Base-by-base conservation (phyloP, 1,140 invertebrate species). In the Gonatopus flavifemur region DNA sequence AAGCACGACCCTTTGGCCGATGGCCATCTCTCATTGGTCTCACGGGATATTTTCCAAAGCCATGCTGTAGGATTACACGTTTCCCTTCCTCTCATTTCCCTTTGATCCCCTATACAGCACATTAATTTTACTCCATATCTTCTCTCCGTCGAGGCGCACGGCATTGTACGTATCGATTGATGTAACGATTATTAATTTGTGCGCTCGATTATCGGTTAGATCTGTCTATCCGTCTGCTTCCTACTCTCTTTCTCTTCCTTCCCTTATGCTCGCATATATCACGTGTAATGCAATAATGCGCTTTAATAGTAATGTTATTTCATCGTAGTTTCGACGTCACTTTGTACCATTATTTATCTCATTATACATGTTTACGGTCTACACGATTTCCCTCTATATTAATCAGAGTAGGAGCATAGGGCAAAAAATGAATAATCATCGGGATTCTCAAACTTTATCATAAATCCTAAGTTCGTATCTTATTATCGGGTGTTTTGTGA, bases 111-210 rank as follows among this genome's bases (percentile, higher is more conserved):
- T 40, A n/a, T n/a, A n/a, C n/a, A n/a, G n/a, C n/a, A n/a, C n/a
- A n/a, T n/a, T n/a, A n/a, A n/a, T n/a, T n/a, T n/a, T n/a, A n/a
- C n/a, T n/a, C n/a, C n/a, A n/a, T n/a, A n/a, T n/a, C n/a, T n/a
- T n/a, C n/a, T n/a, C n/a, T n/a, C n/a, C n/a, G n/a, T n/a, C n/a
- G n/a, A 52, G 49, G 44, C 44, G 21, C 40, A 48, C 54, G 57
- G 37, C 44, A 49, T 28, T 33, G 30, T 36, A 30, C 45, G 36
- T 75, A 73, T 73, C 71, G 72, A 75, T 75, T 72, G 66, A 64
- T 63, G 67, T 67, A 71, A 72, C 67, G 69, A 68, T 73, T 71
- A 73, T 71, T 72, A 73, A 73, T 75, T 70, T 64, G 64, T 62
- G 56, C 61, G 69, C 70, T 68, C 64, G 70, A 75, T 75, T 72